These are phyloP conservation scores for Limosa lapponica DNA, from an alignment of 2,797 vertebrate species.

Conservation along the genomic window DNA sequence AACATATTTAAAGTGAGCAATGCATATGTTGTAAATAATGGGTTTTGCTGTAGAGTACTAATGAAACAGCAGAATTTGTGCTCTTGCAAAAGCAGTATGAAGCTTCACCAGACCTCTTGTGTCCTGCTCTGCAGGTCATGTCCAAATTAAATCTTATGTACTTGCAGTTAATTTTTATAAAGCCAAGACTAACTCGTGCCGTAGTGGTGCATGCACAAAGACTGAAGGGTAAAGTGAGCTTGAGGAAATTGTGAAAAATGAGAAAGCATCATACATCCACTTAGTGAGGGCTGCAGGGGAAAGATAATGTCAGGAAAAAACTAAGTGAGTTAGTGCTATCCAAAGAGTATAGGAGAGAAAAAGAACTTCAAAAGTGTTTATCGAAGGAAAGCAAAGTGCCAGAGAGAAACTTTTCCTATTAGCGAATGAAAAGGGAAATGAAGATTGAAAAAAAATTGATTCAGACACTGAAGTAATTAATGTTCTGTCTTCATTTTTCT, in stretches of 20 bases:
- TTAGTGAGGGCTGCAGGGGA: background rate
- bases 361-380: background rate
- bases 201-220: background rate
- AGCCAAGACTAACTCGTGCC: background rate
- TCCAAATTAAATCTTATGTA: background rate
- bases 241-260: background rate
- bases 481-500: background rate
- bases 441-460: background rate
- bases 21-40: background rate
- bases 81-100: background rate
- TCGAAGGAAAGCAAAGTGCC: background rate
- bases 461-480: background rate
- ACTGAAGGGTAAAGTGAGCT: background rate
- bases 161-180: background rate
- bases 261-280: background rate
- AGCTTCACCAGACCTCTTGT: background rate
- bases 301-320: slow-evolving; percentile 11
- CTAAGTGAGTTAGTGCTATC: background rate
- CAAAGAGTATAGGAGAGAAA: background rate
- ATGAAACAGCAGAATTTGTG: background rate
- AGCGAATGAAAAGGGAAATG: background rate
- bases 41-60: background rate
- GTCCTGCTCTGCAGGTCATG: background rate
- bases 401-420: background rate
- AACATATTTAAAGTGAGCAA: background rate